phyloP scores from a whole-genome alignment of 2,888 invertebrate genomes.

The Clivina fossor region DNA sequence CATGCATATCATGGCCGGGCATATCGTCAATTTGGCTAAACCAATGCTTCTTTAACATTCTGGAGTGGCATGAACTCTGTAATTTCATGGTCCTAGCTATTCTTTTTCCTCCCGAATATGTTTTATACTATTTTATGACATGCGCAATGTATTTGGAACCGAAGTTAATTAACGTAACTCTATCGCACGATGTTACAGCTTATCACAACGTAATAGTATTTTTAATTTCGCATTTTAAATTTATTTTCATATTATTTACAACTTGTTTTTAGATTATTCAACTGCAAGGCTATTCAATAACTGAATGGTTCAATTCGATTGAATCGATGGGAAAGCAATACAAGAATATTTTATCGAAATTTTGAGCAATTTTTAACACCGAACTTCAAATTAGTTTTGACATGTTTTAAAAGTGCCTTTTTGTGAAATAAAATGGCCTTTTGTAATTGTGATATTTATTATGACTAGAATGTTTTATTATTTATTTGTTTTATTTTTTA shows the following conservation, averaged over 20 bases:
- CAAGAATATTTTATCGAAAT: conserved; percentile 36
- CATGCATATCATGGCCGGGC: conserved; percentile 19
- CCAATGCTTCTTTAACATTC: conserved; percentile 41
- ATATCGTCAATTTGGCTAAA: conserved; percentile 39
- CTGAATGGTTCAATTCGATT: conserved; percentile 38
- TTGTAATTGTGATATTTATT: neutral
- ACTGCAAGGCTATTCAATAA: conserved; percentile 35
- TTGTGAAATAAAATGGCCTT: no score
- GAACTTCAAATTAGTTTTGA: no score
- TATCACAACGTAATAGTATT: conserved; percentile 18
- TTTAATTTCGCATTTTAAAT: neutral
- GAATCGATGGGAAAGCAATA: conserved; percentile 39
- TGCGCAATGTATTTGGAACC: conserved; percentile 20
- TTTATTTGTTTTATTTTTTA: neutral
- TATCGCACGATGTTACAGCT: neutral
- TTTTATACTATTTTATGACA: conserved; percentile 37
- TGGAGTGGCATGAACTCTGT: conserved; percentile 41
- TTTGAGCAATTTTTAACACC: neutral
- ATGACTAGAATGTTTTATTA: neutral
- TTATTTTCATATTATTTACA: neutral
- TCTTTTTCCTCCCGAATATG: conserved; percentile 40
- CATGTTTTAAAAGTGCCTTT: no score
- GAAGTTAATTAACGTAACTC: conserved; percentile 12
- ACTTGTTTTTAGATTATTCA: conserved; percentile 38
- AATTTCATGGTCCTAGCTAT: conserved; percentile 39